phyloP scores from a whole-genome alignment of 1,140 invertebrate species.

The Drosophila nannoptera region DNA sequence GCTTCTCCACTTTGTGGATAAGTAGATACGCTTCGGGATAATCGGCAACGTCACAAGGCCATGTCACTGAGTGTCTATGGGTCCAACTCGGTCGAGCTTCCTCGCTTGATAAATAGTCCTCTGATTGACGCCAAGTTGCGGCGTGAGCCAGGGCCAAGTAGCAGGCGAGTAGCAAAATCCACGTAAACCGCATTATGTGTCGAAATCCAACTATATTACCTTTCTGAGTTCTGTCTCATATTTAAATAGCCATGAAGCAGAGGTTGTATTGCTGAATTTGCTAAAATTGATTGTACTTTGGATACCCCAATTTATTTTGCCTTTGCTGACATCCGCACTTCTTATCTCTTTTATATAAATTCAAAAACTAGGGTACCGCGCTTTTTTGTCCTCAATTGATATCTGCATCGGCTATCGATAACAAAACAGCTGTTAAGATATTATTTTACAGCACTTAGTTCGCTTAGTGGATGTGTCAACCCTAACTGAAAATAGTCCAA shows the following conservation, averaged over 20 bases:
- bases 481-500: constrained; percentile 15
- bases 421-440: constrained; percentile 17
- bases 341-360: background rate
- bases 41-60: constrained; percentile 53
- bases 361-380: constrained; percentile 13
- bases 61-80: constrained; percentile 29
- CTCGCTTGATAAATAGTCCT: constrained; percentile 18
- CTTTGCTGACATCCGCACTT: constrained; percentile 6
- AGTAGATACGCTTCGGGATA: constrained; percentile 40
- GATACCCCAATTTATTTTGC: background rate
- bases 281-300: constrained; percentile 8
- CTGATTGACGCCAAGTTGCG: constrained; percentile 11
- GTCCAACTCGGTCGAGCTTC: constrained; percentile 27
- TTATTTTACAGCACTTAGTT: constrained; percentile 7
- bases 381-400: constrained; percentile 14
- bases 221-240: too few species aligned
- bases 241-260: background rate
- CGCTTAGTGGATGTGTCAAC: background rate
- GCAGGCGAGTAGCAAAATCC: constrained; percentile 29
- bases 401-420: background rate
- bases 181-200: constrained; percentile 29
- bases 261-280: background rate
- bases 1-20: constrained; percentile 60
- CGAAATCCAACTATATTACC: constrained; percentile 12
- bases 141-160: constrained; percentile 25